A percentile compares a stretch with the other conserved stretches of the same genome.
Conservation (phyloP, 2,797 vertebrate species). For the Sus cebifrons region DNA sequence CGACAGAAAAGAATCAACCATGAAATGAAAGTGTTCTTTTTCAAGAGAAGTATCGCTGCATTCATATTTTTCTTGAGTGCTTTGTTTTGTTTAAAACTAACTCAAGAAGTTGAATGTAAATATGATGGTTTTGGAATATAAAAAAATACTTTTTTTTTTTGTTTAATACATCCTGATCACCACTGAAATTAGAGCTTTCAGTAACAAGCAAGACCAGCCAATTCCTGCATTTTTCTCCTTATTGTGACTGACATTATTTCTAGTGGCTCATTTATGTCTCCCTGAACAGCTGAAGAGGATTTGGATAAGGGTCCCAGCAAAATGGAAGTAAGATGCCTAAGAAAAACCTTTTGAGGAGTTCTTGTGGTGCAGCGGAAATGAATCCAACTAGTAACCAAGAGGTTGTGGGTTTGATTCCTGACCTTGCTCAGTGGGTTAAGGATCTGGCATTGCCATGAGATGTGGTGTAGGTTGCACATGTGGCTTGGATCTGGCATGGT, state of each 20-base stretch:
- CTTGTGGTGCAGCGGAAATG: too few relatives aligned
- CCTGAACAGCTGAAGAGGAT: neutral
- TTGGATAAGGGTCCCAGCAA: neutral
- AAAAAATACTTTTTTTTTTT: neutral
- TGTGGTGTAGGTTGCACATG: too few relatives aligned
- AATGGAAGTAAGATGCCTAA: neutral
- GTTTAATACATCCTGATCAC: neutral
- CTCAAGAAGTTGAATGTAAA: constrained; percentile 45
- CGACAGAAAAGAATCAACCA: constrained; percentile 59
- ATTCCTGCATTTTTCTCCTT: neutral
- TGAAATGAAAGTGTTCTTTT: constrained; percentile 72
- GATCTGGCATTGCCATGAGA: too few relatives aligned
- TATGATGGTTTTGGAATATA: constrained; percentile 4
- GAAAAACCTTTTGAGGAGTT: neutral
- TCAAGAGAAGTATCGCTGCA: neutral
- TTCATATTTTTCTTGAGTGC: constrained; percentile 60
- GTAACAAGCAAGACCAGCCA: neutral
- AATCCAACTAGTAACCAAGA: too few relatives aligned
- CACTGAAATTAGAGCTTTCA: neutral
- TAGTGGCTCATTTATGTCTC: neutral
- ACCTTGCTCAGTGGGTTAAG: too few relatives aligned
- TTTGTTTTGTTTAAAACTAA: constrained; percentile 56
- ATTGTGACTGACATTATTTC: neutral
- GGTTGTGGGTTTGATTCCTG: too few relatives aligned
- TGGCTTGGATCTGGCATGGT: too few relatives aligned